A percentile compares a stretch with the other conserved stretches of the same genome.
Conservation (phyloP, 1,140 invertebrate genomes). For the Drosophila sechellia region DNA sequence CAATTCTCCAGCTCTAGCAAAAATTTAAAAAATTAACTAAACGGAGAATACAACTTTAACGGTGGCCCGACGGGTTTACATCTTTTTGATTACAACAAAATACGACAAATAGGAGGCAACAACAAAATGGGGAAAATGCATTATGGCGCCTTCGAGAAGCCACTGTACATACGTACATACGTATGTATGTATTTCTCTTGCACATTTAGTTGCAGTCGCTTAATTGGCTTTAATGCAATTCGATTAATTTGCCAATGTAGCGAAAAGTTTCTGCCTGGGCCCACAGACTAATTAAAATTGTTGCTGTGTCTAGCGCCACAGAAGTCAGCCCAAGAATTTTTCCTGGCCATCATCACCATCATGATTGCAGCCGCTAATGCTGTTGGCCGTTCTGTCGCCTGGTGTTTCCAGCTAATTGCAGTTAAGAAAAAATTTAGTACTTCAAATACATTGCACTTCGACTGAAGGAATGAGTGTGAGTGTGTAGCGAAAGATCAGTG, state of each 20-base stretch:
- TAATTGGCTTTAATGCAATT: constrained; percentile 77
- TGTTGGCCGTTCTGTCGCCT: constrained; percentile 25
- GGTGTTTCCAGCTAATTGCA: constrained; percentile 66
- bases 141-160: constrained; percentile 27
- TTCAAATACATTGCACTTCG: constrained; percentile 53
- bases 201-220: constrained; percentile 28
- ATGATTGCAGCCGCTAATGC: constrained; percentile 7
- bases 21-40: not conserved
- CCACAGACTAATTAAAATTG: constrained; percentile 75
- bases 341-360: constrained; percentile 27
- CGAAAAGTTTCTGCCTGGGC: constrained; percentile 49
- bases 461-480: not conserved
- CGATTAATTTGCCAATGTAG: constrained; percentile 73
- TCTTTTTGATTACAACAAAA: constrained; percentile 60
- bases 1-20: not conserved
- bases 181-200: not conserved
- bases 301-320: constrained; percentile 51
- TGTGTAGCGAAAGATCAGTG: constrained; percentile 46
- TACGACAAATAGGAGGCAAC: not conserved
- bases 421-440: constrained; percentile 54
- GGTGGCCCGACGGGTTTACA: constrained; percentile 12
- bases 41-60: constrained; percentile 7
- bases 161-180: not conserved
- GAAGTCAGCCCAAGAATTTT: constrained; percentile 31
- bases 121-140: constrained; percentile 15